Base-by-base conservation (phyloP, 2,797 vertebrate species). In the Karalla daura region DNA sequence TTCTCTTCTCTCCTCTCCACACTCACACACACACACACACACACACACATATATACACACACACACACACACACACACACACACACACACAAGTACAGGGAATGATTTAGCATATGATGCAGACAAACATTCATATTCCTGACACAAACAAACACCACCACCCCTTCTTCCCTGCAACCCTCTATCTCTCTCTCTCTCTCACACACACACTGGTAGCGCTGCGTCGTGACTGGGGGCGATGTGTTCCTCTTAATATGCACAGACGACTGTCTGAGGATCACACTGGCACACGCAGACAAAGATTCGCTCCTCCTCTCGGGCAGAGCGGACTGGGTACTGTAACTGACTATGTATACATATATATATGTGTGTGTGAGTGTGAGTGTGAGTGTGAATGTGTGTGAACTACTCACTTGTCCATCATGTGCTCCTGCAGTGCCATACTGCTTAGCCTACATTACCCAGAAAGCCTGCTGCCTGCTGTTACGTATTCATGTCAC, bases 221-320 rank as follows among this genome's bases (percentile, higher is more conserved):
- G 88, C 75, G 86, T 94, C 91, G 92, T 93, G 92, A 94, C 91
- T 93, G 89, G 90, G 81, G 78, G 90, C 80, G 83, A 86, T 59
- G 87, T 76, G 76, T 78, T 90, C 81, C 83, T 88, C 84, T 91
- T 88, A 89, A 91, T 88, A 86, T 87, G 85, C 89, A 81, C 75
- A 89, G 87, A 89, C 77, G 68, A 81, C 78, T 82, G 82, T 88
- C 78, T 88, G 81, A 89, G 77, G 76, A 76, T 79, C 85, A 81
- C 82, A 70, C 70, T 76, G 78, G 65, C 63, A 64, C 60, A 74
- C 51, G 56, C 4, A 60, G 49, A 68, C 49, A 74, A 61, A 84
- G 14, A 67, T 44, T 39, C 44, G 45, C 49, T 54, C 50, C 52
- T 71, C 43, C 30, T 65, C 61, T 69, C 77, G 49, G 60, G 52